A percentile compares a stretch with the other conserved stretches of the same genome.
These are phyloP conservation scores for Genyomyrus donnyi DNA, from an alignment of 2,113 vertebrate species.

Conservation along the genomic window DNA sequence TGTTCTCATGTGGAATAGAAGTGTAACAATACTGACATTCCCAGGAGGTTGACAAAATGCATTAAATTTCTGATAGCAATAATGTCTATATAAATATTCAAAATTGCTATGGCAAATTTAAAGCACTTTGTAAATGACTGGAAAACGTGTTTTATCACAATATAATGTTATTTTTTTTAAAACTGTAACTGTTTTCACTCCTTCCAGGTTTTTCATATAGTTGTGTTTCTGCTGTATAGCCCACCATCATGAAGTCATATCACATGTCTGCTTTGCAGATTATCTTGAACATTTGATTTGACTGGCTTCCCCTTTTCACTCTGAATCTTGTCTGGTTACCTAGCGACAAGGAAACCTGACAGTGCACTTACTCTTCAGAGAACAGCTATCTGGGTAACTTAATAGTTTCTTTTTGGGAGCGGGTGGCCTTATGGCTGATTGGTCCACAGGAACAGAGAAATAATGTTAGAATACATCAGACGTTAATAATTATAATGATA, in stretches of 20 bases:
- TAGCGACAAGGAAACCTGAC: not conserved
- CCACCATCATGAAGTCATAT: not conserved
- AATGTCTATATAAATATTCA: not conserved
- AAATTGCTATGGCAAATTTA: not conserved
- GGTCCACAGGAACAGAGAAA: not conserved
- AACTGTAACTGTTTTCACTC: not conserved
- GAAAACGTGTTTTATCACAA: not conserved
- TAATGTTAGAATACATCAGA: not conserved
- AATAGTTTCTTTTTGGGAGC: not conserved
- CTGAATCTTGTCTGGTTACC: conserved; percentile 7
- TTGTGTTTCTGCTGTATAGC: not conserved
- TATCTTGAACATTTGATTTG: not conserved
- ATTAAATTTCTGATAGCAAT: not conserved
- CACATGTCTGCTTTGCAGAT: not conserved
- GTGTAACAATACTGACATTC: not conserved
- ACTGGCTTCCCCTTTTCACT: not conserved
- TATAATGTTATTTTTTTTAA: not conserved
- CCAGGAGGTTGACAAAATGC: not conserved
- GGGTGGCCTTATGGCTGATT: not conserved
- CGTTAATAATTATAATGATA: not conserved
- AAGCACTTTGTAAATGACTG: not conserved
- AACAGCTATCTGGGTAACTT: not conserved
- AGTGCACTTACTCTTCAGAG: not conserved
- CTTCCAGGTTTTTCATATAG: not conserved
- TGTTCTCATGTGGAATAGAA: not conserved